Evolutionary conservation across 2,888 invertebrate species (phyloP).

Genomic region (Ochropleura plecta): DNA sequence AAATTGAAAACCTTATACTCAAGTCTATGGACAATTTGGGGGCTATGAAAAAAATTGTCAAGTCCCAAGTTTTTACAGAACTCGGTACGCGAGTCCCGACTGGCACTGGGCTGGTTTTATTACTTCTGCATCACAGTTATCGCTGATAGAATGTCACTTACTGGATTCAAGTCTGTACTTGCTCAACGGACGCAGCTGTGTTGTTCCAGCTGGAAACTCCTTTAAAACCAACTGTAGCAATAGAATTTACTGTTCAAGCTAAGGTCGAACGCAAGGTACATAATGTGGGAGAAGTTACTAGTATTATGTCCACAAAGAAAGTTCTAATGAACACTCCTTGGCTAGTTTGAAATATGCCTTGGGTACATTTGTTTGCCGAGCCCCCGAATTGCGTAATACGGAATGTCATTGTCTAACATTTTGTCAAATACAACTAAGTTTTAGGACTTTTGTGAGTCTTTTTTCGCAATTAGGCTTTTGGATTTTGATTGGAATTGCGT

Average conservation of each 20-base stretch:
- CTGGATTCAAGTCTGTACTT: constrained; percentile 5
- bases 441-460: background rate
- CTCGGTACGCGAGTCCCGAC: too few relatives aligned
- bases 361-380: too few relatives aligned
- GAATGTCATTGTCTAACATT: background rate
- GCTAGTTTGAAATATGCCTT: background rate
- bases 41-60: too few relatives aligned
- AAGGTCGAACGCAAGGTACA: constrained; percentile 12
- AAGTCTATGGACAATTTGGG: too few relatives aligned
- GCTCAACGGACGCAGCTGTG: constrained; percentile 18
- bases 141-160: background rate
- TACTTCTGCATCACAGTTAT: background rate
- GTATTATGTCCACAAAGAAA: constrained; percentile 3
- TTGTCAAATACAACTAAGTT: background rate
- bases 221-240: constrained; percentile 1
- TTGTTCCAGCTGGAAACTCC: constrained; percentile 5
- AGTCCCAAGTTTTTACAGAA: too few relatives aligned
- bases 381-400: background rate
- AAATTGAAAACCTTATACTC: too few relatives aligned
- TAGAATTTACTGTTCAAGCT: background rate
- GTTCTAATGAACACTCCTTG: background rate
- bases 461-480: background rate
- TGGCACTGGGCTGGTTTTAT: too few relatives aligned
- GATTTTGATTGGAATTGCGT: too few relatives aligned
- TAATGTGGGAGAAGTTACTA: background rate